These are phyloP conservation scores for Leptopilina syphax DNA, from an alignment of 2,888 invertebrate genomes.

Conservation along the genomic window DNA sequence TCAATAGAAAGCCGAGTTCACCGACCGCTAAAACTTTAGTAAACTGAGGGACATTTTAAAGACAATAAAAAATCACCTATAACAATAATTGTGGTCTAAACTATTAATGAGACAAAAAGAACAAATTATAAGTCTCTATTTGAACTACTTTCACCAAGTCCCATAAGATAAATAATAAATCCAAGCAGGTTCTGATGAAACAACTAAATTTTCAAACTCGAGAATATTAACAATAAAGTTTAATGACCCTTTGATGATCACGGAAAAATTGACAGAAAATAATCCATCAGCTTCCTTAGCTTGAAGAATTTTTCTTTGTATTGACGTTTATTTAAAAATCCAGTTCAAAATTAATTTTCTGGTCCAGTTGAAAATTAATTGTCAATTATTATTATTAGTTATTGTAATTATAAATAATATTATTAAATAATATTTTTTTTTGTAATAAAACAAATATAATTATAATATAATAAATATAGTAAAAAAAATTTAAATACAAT, in stretches of 20 bases:
- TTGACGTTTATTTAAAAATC: no score
- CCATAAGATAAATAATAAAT: background rate
- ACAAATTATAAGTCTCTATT: conserved; percentile 18
- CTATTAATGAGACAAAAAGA: conserved; percentile 25
- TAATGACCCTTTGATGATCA: no score
- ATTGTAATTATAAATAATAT: no score
- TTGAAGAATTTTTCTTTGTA: background rate
- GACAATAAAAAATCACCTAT: conserved; percentile 25
- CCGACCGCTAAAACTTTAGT: conserved; percentile 19
- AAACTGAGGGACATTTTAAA: conserved; percentile 21
- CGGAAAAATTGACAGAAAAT: no score
- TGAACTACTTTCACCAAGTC: conserved; percentile 27
- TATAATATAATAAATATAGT: no score
- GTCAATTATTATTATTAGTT: no score
- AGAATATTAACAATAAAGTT: background rate
- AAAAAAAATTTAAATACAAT: no score
- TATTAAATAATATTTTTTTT: no score
- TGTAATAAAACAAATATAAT: no score
- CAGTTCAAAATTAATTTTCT: no score
- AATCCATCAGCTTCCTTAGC: no score
- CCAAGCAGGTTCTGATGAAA: background rate
- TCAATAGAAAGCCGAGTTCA: conserved; percentile 40
- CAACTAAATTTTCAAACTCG: background rate
- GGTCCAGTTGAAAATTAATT: no score
- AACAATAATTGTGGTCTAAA: conserved; percentile 17